Evolutionary conservation across 2,797 vertebrate species (phyloP).

Genomic region (Calcarius lapponicus): DNA sequence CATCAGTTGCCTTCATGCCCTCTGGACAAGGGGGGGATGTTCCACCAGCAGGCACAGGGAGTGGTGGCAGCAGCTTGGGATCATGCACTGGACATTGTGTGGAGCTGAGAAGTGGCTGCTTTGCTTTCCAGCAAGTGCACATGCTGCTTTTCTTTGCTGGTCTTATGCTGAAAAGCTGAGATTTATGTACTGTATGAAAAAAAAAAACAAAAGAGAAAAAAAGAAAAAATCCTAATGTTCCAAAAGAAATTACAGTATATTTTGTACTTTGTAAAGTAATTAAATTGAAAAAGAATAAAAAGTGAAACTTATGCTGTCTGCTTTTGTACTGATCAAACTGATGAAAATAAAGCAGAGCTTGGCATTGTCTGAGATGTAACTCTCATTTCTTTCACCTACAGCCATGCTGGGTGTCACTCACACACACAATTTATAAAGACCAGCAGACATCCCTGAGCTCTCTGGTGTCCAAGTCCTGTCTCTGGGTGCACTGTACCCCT

Average conservation of each 20-base stretch:
- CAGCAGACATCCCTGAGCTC: background rate
- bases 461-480: background rate
- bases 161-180: slow-evolving; percentile 65
- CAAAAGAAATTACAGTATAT: slow-evolving; percentile 78
- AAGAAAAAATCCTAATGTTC: slow-evolving; percentile 60
- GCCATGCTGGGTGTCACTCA: fast-evolving
- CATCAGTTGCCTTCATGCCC: background rate
- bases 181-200: slow-evolving; percentile 75
- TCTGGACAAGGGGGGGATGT: fast-evolving
- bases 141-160: slow-evolving; percentile 55
- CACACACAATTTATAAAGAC: background rate
- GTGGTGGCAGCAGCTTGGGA: background rate
- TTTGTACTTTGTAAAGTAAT: slow-evolving; percentile 83
- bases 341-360: slow-evolving; percentile 50
- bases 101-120: background rate
- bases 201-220: background rate
- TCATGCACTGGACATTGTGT: background rate
- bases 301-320: slow-evolving; percentile 11
- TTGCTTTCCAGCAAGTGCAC: slow-evolving; percentile 35
- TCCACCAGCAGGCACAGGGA: background rate
- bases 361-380: background rate
- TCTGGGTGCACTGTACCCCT: fast-evolving
- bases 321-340: slow-evolving; percentile 50
- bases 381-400: background rate
- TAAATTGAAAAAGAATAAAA: slow-evolving; percentile 69